Evolutionary conservation across 2,113 vertebrate genomes (phyloP).

Genomic region (Silurus glanis): DNA sequence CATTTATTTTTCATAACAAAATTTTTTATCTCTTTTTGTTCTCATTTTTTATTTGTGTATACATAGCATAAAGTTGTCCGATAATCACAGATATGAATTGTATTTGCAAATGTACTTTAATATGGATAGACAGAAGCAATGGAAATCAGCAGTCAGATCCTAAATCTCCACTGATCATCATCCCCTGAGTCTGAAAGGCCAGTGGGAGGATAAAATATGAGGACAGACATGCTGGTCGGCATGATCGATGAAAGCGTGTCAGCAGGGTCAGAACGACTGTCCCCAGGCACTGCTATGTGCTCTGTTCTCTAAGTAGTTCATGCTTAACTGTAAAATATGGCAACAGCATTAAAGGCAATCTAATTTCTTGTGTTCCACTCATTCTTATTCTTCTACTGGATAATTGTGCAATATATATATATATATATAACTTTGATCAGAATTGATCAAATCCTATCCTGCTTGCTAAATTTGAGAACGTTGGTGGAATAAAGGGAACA

Average conservation of each 20-base stretch:
- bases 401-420: neutral
- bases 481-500: no score
- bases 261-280: constrained; percentile 32
- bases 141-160: constrained; percentile 20
- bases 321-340: constrained; percentile 13
- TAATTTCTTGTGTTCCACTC: neutral
- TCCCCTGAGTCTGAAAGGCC: constrained; percentile 23
- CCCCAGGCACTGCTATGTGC: constrained; percentile 21
- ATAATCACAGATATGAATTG: neutral
- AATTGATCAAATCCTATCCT: no score
- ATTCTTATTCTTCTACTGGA: neutral
- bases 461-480: no score
- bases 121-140: neutral
- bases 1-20: neutral
- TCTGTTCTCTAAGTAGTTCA: constrained; percentile 12
- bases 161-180: constrained; percentile 23
- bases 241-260: constrained; percentile 41
- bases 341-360: neutral
- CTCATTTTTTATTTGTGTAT: neutral
- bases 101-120: neutral
- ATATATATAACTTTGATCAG: no score
- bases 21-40: neutral
- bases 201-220: constrained; percentile 44
- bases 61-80: neutral
- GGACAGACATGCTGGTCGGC: constrained; percentile 3